Base-by-base conservation (phyloP, 2,888 invertebrate genomes). In the Drosophila multiciliata region DNA sequence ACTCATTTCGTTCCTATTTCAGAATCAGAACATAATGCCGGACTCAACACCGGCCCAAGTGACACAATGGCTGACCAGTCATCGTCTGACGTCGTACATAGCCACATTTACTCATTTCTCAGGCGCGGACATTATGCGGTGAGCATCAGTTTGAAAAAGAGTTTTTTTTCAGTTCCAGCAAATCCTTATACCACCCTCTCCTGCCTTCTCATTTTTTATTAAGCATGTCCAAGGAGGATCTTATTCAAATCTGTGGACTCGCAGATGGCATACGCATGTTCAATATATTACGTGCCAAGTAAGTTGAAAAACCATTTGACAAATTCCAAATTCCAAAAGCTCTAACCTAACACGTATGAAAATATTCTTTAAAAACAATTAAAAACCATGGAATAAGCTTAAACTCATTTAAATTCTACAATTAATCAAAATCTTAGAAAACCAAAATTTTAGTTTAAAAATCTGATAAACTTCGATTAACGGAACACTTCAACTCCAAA, bases 191-290 rank as follows among this genome's bases (percentile, higher is more conserved):
- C 20, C 4, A 23, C 2, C 36, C 17, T 1, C 20, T 60, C 20
- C 23, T 55, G 26, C 42, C 33, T 20, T 50, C 29, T 76, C 48
- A 23, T 70, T 32, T 66, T 49, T 53, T 65, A 73, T 82, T 49
- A 91, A 95, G 95, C 90, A 94, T 99, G 92, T 96, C 97, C 0
- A 95, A 98, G 52, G 98, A 98, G 75, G 99, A 99, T 93, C 94
- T 99, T 48, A 97, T 98, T 66, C 97, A 98, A 94, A 98, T 99
- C 68, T 98, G 98, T 92, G 98, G 98, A 0, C 94, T 98, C 71
- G 97, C 98, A 42, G 98, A 99, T 92, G 99, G 99, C 6, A 98
- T 99, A 68, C 95, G 99, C 80, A 95, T 99, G 71, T 98, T 96
- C 93, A 99, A 99, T 93, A 96, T 97, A 38, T 94, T 99, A 54